Evolutionary conservation across 2,888 invertebrate genomes (phyloP).

Genomic region (Chirona hameri): DNA sequence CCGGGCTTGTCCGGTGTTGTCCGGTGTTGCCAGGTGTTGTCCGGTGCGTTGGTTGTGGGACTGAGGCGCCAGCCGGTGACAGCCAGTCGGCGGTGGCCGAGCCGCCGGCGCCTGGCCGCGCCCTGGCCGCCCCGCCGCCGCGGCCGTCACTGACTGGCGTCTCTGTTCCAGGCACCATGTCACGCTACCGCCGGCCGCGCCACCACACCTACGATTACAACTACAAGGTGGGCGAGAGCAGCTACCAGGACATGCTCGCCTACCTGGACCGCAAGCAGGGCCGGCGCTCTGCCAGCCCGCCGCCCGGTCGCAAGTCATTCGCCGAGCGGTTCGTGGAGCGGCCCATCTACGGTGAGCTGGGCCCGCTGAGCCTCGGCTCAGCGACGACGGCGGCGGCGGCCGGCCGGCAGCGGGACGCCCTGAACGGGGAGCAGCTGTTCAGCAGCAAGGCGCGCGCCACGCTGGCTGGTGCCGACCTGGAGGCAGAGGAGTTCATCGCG

Average conservation of each 20-base stretch:
- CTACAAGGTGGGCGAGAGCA: conserved; percentile 76
- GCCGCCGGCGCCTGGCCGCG: not conserved
- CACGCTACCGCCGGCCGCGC: conserved; percentile 56
- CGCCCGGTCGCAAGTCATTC: conserved; percentile 40
- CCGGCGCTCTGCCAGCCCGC: conserved; percentile 35
- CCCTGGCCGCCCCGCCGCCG: not conserved
- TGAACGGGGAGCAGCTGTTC: not conserved
- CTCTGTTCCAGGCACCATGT: conserved; percentile 27
- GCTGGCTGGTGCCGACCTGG: not conserved
- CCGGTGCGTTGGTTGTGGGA: not conserved
- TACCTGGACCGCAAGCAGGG: conserved; percentile 58
- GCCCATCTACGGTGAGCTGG: conserved; percentile 37
- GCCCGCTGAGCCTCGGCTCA: not conserved
- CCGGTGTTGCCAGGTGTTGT: no score
- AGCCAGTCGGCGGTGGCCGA: not conserved
- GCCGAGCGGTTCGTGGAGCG: conserved; percentile 34
- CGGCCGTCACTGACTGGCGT: conserved; percentile 11
- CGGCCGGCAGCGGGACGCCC: not conserved
- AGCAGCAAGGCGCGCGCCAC: not conserved
- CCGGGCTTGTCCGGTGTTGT: no score
- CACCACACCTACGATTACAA: conserved; percentile 81
- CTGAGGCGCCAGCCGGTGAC: conserved; percentile 13
- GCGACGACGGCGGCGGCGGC: not conserved
- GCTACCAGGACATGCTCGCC: conserved; percentile 72
- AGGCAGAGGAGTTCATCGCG: not conserved